Conservation (phyloP, 2,888 invertebrate genomes). For the Oligia latruncula region DNA sequence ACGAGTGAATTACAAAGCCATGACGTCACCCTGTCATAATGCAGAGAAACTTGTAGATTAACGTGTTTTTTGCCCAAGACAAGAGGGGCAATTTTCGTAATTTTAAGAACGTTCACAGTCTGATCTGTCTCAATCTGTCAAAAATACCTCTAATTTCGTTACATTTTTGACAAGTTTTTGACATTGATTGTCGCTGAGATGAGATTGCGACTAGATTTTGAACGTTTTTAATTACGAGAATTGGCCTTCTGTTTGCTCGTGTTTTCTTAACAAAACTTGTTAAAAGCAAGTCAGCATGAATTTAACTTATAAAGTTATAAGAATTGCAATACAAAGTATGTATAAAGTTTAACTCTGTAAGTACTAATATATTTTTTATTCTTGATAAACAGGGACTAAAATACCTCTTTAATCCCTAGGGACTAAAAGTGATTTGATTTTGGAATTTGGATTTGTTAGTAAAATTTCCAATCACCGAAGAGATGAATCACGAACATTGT, state of each 20-base stretch:
- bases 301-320: not conserved
- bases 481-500: no score
- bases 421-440: no score
- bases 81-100: not conserved
- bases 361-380: not conserved
- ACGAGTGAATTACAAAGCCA: slow-evolving; percentile 1
- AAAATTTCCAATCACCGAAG: no score
- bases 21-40: slow-evolving; percentile 50
- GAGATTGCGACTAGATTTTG: no score
- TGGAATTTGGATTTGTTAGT: no score
- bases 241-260: not conserved
- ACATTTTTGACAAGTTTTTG: no score
- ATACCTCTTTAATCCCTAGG: no score
- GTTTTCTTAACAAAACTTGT: not conserved
- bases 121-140: not conserved
- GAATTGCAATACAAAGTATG: not conserved
- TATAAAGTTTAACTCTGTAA: not conserved
- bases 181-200: no score
- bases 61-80: not conserved
- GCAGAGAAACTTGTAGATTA: slow-evolving; percentile 20
- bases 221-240: no score
- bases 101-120: not conserved
- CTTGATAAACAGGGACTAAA: no score
- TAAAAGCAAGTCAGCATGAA: not conserved
- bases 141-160: no score